A percentile compares a stretch with the other conserved stretches of the same genome.
These are phyloP conservation scores for Peromyscus nudipes DNA, from an alignment of 2,797 vertebrate genomes.

Conservation along the genomic window DNA sequence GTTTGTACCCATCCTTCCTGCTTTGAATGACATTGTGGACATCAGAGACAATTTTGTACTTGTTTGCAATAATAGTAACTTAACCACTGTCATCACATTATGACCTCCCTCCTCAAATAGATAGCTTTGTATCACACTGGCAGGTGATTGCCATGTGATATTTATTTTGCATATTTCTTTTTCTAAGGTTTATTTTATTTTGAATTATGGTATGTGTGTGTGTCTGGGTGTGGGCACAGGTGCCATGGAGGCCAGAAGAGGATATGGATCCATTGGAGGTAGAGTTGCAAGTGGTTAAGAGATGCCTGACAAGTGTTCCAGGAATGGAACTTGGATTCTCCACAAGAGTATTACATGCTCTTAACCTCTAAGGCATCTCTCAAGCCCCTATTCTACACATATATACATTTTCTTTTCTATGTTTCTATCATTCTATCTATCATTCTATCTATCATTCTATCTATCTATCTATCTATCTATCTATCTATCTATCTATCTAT, in stretches of 20 bases:
- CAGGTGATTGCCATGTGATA: not conserved
- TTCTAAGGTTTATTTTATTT: not conserved
- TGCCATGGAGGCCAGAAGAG: not conserved
- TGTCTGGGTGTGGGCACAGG: not conserved
- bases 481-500: too few relatives aligned
- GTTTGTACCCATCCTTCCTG: not conserved
- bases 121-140: not conserved
- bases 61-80: not conserved
- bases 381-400: not conserved
- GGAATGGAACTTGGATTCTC: not conserved
- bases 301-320: not conserved
- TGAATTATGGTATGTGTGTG: not conserved
- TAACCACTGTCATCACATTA: not conserved
- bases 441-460: too few relatives aligned
- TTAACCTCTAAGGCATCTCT: not conserved
- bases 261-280: not conserved
- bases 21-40: not conserved
- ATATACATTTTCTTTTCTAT: not conserved
- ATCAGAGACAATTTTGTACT: not conserved
- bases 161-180: not conserved
- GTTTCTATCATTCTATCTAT: too few relatives aligned
- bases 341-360: not conserved
- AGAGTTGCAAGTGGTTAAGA: not conserved
- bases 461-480: too few relatives aligned
- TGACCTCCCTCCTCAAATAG: not conserved